Evolutionary conservation across 2,113 vertebrate genomes (phyloP), one percentile per base, ranked within the genome.

Genomic region (Cebus imitator): DNA sequence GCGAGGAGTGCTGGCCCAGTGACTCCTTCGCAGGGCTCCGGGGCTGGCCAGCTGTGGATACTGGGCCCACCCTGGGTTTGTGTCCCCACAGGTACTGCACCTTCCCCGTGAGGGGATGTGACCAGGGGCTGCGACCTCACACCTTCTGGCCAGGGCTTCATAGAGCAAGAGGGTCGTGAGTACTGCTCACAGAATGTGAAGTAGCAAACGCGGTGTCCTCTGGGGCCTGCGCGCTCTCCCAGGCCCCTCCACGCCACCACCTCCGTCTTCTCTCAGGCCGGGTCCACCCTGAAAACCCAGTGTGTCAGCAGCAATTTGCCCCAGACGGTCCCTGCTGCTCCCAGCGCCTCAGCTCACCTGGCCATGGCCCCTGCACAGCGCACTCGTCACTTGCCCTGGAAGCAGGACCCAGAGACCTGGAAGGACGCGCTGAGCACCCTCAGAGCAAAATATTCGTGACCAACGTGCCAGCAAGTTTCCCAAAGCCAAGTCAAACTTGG

Each of bases 251-350:
- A 0, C 0, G 43, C n/a, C 8, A 0, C 18, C 27, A 4, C 43
- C 4, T 17, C 45, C 23, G 0, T 23, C 30, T 72, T 66, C 32
- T 40, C 35, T 16, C 4, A 2, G 0, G 1, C 72, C 0, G 11
- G 13, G 18, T 12, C 52, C 52, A 8, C 17, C 58, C 81, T 27
- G 86, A 75, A 57, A 45, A 17, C 1, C 4, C 0, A 0, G 21
- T 27, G 10, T 37, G 55, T 73, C 0, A 0, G 21, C 79, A n/a
- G 73, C 3, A 0, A 7, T 0, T 45, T 30, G 80, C 64, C 83
- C 83, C 79, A 37, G 79, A 16, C 21, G 7, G 48, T 23, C 43
- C 17, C 32, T 10, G n/a, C 2, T 5, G 40, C 58, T 35, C 50
- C 72, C n/a, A 13, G 37, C 11, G 6, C 72, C 90, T 78, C 40